Percentiles rank a stretch among this genome's conserved stretches.
Conservation (phyloP, 2,888 invertebrate genomes). For the Drosophila cyrtoloma region DNA sequence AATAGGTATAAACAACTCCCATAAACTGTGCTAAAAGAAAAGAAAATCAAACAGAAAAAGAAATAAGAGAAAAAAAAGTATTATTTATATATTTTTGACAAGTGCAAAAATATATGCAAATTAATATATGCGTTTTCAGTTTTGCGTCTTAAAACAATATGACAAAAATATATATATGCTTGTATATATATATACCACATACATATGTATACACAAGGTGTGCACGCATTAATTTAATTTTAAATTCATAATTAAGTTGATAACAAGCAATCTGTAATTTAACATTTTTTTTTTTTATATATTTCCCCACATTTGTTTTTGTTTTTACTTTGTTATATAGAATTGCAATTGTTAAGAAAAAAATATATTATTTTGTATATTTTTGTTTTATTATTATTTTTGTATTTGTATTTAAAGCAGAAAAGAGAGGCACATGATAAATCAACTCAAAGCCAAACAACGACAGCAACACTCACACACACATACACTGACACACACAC, state of each 20-base stretch:
- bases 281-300: slow-evolving; percentile 7
- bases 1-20: slow-evolving; percentile 58
- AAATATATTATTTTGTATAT: slow-evolving; percentile 19
- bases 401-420: slow-evolving; percentile 40
- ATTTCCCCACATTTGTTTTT: slow-evolving; percentile 43
- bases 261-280: slow-evolving; percentile 49
- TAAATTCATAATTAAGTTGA: slow-evolving; percentile 34
- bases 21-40: slow-evolving; percentile 72
- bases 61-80: slow-evolving; percentile 52
- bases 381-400: slow-evolving; percentile 39
- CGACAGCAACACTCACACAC: slow-evolving; percentile 38
- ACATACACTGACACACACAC: not conserved
- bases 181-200: slow-evolving; percentile 1
- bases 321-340: slow-evolving; percentile 54
- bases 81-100: slow-evolving; percentile 85
- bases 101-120: slow-evolving; percentile 83
- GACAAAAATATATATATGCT: slow-evolving; percentile 3
- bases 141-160: slow-evolving; percentile 31
- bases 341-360: slow-evolving; percentile 42
- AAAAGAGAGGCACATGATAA: slow-evolving; percentile 57
- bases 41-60: slow-evolving; percentile 40
- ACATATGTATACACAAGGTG: slow-evolving; percentile 1
- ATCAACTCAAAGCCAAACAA: slow-evolving; percentile 49
- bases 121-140: slow-evolving; percentile 72
- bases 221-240: slow-evolving; percentile 13